These are phyloP conservation scores for Phainopepla nitens DNA, from an alignment of 2,113 vertebrate species.

Conservation along the genomic window DNA sequence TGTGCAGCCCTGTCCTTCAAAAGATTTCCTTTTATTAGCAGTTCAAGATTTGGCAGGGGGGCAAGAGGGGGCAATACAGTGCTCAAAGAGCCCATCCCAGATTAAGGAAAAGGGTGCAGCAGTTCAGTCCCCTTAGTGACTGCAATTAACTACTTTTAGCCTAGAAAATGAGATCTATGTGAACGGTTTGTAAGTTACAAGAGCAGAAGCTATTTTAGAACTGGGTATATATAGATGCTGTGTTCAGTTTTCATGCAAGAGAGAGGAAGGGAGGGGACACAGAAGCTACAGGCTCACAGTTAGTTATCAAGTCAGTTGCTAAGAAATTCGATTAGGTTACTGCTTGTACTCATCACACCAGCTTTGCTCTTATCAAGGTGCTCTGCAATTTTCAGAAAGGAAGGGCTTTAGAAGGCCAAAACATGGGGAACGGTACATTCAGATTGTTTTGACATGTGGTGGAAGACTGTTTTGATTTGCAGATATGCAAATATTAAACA, in stretches of 20 bases:
- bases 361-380: neutral
- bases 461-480: neutral
- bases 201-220: slow-evolving; percentile 39
- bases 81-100: neutral
- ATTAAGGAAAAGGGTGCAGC: neutral
- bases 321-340: slow-evolving; percentile 39
- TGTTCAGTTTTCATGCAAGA: slow-evolving; percentile 26
- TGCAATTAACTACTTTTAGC: slow-evolving; percentile 32
- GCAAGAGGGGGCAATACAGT: neutral
- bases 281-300: neutral
- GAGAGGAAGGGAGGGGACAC: neutral
- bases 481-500: neutral
- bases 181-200: neutral
- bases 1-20: neutral
- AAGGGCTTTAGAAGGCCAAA: neutral
- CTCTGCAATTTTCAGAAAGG: neutral
- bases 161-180: neutral
- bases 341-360: neutral
- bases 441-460: neutral
- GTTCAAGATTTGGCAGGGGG: neutral
- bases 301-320: slow-evolving; percentile 22
- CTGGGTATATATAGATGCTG: slow-evolving; percentile 4
- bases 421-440: neutral
- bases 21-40: neutral
- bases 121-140: neutral